phyloP scores from a whole-genome alignment of 2,113 vertebrate species.

The Upupa epops region DNA sequence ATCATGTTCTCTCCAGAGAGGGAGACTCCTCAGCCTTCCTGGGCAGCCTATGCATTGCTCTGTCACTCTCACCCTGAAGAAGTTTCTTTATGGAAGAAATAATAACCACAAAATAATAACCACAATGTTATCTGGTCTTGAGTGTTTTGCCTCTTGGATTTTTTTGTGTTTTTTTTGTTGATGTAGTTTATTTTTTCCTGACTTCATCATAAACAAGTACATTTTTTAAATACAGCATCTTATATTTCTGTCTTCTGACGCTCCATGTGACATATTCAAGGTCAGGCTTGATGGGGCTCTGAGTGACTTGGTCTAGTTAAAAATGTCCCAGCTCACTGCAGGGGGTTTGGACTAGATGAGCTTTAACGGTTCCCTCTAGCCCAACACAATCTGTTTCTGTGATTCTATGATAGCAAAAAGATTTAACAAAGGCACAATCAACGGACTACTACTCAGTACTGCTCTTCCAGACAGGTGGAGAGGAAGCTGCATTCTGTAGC shows the following conservation, averaged over 20 bases:
- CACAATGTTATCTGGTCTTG: not conserved
- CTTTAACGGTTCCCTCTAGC: too few species aligned
- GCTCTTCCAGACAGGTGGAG: too few species aligned
- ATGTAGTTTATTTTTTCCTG: not conserved
- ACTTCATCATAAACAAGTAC: not conserved
- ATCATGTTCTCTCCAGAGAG: too few species aligned
- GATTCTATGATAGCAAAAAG: not conserved
- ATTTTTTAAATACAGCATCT: not conserved
- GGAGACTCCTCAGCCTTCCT: too few species aligned
- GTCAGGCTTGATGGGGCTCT: too few species aligned
- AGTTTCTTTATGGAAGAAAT: too few species aligned
- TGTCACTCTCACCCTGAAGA: too few species aligned
- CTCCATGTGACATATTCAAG: not conserved
- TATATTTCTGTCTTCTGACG: not conserved
- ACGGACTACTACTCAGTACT: not conserved
- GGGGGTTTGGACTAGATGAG: too few species aligned
- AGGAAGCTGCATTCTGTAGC: too few species aligned
- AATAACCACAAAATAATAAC: not conserved
- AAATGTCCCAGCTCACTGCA: too few species aligned
- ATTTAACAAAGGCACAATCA: not conserved
- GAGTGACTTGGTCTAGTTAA: too few species aligned
- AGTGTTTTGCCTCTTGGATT: not conserved
- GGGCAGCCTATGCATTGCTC: too few species aligned
- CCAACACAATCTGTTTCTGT: accelerated
- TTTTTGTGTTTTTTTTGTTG: not conserved